Conservation (phyloP, 1,140 invertebrate species). For the Pogonomyrmex barbatus region DNA sequence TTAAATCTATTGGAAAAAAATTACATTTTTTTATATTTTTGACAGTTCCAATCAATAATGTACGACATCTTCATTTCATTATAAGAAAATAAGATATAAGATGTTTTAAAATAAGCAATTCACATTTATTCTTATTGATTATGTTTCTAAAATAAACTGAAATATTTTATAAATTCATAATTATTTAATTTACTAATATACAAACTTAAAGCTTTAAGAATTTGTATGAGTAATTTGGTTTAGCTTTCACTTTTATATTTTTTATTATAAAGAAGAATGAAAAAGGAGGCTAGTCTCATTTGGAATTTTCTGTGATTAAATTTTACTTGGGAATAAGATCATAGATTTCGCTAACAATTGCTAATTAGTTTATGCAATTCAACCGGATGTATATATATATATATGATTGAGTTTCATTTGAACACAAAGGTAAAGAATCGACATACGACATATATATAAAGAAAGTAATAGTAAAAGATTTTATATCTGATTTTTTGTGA, state of each 20-base stretch:
- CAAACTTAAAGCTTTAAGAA: neutral
- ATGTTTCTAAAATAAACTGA: no score
- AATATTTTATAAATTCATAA: no score
- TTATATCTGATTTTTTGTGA: neutral
- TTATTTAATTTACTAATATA: no score
- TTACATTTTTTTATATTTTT: no score
- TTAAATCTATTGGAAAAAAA: no score
- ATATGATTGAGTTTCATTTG: neutral
- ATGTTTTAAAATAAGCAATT: no score
- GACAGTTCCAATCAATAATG: no score
- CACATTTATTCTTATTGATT: no score
- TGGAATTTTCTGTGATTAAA: neutral
- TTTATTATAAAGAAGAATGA: neutral
- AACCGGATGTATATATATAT: neutral
- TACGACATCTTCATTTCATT: no score
- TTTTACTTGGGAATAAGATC: neutral
- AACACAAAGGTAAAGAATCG: neutral
- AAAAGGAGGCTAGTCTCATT: neutral
- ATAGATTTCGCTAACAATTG: neutral
- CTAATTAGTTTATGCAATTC: neutral
- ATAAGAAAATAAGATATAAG: no score
- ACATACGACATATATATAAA: neutral
- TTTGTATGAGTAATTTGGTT: neutral
- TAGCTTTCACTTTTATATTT: neutral
- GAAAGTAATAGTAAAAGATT: neutral